Base-by-base conservation (phyloP, 2,113 vertebrate genomes). In the Pterophyllum scalare region DNA sequence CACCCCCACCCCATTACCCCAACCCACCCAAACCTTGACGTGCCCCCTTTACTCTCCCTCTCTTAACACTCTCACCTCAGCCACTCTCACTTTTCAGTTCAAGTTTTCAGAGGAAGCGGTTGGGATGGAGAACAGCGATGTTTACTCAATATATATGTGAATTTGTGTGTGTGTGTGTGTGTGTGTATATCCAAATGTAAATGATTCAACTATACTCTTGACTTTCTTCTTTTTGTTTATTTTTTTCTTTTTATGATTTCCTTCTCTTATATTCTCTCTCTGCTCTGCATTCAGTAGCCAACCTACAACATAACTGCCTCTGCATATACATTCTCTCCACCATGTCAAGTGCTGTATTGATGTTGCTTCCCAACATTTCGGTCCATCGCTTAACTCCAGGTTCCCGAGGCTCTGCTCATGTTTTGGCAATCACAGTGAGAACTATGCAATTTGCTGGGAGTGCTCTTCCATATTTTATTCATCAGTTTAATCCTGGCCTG, bases 41-140 rank as follows among this genome's bases (percentile, higher is more conserved):
- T 56, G 40, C 56, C 43, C 83, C 40, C 81, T 52, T 52, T 70
- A 11, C 58, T 81, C 43, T 58, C 7, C 84, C 84, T 87, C 65
- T 75, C 38, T 58, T 76, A 83, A 89, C 79, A 74, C 79, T 79
- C 70, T 89, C 82, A 79, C 56, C 83, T 72, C 67, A 72, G 67
- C 67, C 83, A 52, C 79, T 79, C 75, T 88, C 82, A 79, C 40
- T 79, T 65, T 60, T 79, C 59, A 88, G 65, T 84, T 80, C 64
- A 43, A 58, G 80, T 61, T 80, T 82, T 74, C 77, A 82, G 74
- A 24, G 15, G 24, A 43, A 12, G 38, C 75, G 40, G 62, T 74
- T 78, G 26, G 76, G 33, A 52, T 64, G 15, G 22, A 58, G 59
- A 59, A 40, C 24, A 3, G 15, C 20, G 13, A 7, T 74, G 79